These are phyloP conservation scores for Himalopsyche anomala DNA, from an alignment of 2,888 invertebrate species.

Conservation along the genomic window DNA sequence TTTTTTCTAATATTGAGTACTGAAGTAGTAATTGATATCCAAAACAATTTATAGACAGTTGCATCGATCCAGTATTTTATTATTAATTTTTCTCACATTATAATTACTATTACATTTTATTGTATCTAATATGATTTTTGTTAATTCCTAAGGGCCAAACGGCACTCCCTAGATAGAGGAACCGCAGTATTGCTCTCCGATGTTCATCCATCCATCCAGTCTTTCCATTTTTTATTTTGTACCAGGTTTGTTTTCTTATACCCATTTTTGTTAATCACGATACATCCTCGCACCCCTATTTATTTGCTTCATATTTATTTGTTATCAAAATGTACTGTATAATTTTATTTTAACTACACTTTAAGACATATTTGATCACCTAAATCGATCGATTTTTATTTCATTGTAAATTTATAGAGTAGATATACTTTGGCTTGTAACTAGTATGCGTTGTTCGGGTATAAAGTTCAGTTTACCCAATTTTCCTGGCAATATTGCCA, in stretches of 20 bases:
- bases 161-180: slow-evolving; percentile 26
- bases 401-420: neutral
- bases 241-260: slow-evolving; percentile 62
- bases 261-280: slow-evolving; percentile 27
- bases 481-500: too few relatives aligned
- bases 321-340: neutral
- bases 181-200: slow-evolving; percentile 9
- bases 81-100: too few relatives aligned
- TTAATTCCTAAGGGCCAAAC: slow-evolving; percentile 16
- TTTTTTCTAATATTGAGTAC: too few relatives aligned
- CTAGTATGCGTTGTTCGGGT: too few relatives aligned
- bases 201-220: slow-evolving; percentile 16
- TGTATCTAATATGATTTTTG: slow-evolving; percentile 30
- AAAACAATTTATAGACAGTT: too few relatives aligned
- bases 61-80: too few relatives aligned
- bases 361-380: neutral
- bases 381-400: neutral
- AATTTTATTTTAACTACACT: neutral
- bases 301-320: neutral
- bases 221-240: slow-evolving; percentile 60
- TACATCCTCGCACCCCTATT: slow-evolving; percentile 44
- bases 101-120: neutral
- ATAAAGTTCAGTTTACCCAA: too few relatives aligned
- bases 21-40: too few relatives aligned
- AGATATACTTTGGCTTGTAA: neutral